phyloP scores from a whole-genome alignment of 2,113 vertebrate species.

The Apodemus speciosus region DNA sequence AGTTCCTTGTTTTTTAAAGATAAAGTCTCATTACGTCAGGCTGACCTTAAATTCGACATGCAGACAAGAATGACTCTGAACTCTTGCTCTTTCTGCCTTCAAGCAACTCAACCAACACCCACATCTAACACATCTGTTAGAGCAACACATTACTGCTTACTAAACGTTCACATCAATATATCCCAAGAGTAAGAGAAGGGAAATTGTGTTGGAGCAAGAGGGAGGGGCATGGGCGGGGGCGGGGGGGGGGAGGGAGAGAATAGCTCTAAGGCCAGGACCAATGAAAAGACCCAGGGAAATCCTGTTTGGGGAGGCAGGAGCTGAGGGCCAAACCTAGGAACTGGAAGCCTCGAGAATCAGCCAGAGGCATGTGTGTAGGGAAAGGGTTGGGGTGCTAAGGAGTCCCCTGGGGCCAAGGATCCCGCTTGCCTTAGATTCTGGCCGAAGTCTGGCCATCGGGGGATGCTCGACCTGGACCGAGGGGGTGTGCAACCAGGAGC shows the following conservation, averaged over 20 bases:
- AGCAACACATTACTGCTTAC: background rate
- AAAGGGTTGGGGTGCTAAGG: slow-evolving; percentile 36
- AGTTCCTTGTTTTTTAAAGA: background rate
- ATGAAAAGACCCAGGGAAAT: background rate
- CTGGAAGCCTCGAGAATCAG: background rate
- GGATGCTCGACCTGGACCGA: background rate
- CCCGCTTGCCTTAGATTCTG: background rate
- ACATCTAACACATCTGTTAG: background rate
- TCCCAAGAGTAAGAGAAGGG: background rate
- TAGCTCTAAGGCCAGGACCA: background rate
- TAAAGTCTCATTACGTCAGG: background rate
- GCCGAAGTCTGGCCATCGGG: background rate
- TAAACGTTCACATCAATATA: background rate
- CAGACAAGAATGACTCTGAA: background rate
- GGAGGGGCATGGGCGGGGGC: background rate
- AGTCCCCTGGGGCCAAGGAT: background rate
- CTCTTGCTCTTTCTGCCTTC: background rate
- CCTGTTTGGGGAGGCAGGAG: background rate
- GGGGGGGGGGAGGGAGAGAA: slow-evolving; percentile 31
- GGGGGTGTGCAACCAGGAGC: background rate
- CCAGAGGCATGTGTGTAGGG: background rate
- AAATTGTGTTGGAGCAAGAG: background rate
- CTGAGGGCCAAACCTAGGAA: background rate
- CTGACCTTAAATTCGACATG: background rate
- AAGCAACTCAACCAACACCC: background rate